Base-by-base conservation (phyloP, 2,797 vertebrate species). In the Semaprochilodus insignis region DNA sequence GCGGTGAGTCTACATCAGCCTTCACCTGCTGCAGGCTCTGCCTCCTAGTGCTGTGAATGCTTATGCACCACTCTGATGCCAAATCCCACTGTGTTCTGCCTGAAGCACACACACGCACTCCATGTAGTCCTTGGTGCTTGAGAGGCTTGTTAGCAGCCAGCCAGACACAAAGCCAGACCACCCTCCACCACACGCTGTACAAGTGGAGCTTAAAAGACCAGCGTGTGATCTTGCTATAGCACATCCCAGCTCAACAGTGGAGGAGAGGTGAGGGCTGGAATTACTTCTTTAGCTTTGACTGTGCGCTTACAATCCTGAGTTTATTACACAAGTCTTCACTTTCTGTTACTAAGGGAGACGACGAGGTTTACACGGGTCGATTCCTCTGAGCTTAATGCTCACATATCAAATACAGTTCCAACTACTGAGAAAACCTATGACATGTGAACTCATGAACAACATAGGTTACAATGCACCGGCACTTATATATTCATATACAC, bases 121-220 rank as follows among this genome's bases (percentile, higher is more conserved):
- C 77, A 70, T 21, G 55, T 62, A 52, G 48, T 21, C 23, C 73
- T 76, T 57, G 21, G 66, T 81, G 69, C 81, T 80, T 83, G 77
- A 77, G 67, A 77, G 74, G 82, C 79, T 63, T 87, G 75, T 79
- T 83, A 83, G 84, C 83, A 76, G 81, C 54, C 81, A 81, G 63
- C 70, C 75, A 71, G 83, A 77, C 82, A 74, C 44, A 81, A 75
- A 77, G 81, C 77, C 51, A 74, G 73, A 80, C 78, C 78, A 63
- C 78, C 82, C 78, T 71, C 66, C 21, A 73, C 74, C 77, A 80
- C 51, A 76, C 69, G 55, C 65, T 71, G 57, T 65, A 44, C 74
- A 71, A 84, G 73, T 63, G 82, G 34, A 76, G 82, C 83, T 72
- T 76, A 63, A 71, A 77, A 84, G 73, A 74, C 69, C 78, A 80